phyloP scores from a whole-genome alignment of 2,888 invertebrate species.

The Drosophila fungiperda region DNA sequence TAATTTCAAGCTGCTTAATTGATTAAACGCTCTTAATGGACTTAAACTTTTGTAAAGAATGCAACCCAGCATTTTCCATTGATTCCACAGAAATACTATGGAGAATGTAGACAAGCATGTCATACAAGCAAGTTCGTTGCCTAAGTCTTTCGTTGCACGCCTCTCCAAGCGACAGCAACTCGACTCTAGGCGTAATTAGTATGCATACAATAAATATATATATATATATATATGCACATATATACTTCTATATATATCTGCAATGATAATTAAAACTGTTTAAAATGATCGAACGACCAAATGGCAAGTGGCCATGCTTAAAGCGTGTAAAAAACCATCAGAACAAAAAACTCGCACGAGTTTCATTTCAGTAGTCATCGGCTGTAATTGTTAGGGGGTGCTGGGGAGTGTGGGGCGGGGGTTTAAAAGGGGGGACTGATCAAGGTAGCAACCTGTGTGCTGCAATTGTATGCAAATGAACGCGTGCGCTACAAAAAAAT shows the following conservation, averaged over 20 bases:
- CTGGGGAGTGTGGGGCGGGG: neutral
- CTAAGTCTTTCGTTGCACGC: slow-evolving; percentile 72
- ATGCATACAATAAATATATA: slow-evolving; percentile 21
- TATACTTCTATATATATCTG: slow-evolving; percentile 16
- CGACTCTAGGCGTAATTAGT: slow-evolving; percentile 23
- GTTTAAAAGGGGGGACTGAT: slow-evolving; percentile 7
- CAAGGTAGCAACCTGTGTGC: slow-evolving; percentile 49
- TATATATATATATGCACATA: neutral
- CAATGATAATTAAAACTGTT: slow-evolving; percentile 66
- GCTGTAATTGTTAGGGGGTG: neutral
- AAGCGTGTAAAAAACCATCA: slow-evolving; percentile 25
- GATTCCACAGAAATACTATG: slow-evolving; percentile 6
- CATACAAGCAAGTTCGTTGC: slow-evolving; percentile 65
- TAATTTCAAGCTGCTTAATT: neutral
- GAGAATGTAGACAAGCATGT: neutral
- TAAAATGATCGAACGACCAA: slow-evolving; percentile 45
- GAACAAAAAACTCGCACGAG: slow-evolving; percentile 30
- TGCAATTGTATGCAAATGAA: slow-evolving; percentile 78
- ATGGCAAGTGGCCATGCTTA: slow-evolving; percentile 46
- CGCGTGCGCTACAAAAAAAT: slow-evolving; percentile 72
- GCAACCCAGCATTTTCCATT: slow-evolving; percentile 28
- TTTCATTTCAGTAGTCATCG: slow-evolving; percentile 14
- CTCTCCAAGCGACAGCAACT: slow-evolving; percentile 9
- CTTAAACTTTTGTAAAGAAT: slow-evolving; percentile 32
- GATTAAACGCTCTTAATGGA: slow-evolving; percentile 35